Conservation (phyloP, 1,140 invertebrate genomes). For the Cherax destructor region DNA sequence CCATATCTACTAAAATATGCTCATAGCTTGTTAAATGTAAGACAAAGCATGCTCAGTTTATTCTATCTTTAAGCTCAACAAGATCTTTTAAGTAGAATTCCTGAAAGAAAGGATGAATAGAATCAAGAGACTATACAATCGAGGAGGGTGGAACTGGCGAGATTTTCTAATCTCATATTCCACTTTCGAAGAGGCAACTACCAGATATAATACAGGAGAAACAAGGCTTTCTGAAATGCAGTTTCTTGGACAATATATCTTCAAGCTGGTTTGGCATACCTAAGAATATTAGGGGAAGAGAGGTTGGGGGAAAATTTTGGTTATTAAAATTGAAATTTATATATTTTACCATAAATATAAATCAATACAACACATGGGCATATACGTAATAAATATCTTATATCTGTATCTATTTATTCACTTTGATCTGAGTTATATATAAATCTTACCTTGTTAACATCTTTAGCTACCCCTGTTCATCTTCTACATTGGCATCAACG, state of each 20-base stretch:
- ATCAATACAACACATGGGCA: not conserved
- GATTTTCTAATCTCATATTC: not conserved
- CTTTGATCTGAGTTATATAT: no score
- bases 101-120: conserved; percentile 27
- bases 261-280: conserved; percentile 42
- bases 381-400: not conserved
- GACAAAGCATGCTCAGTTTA: conserved; percentile 24
- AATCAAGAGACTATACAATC: conserved; percentile 13
- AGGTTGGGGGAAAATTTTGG: not conserved
- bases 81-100: conserved; percentile 12
- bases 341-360: no score
- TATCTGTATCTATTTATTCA: no score
- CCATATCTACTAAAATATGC: no score
- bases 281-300: no score
- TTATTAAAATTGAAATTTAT: not conserved
- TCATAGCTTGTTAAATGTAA: not conserved
- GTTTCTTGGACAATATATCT: conserved; percentile 15
- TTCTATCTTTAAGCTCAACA: not conserved
- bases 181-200: not conserved
- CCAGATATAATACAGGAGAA: conserved; percentile 12
- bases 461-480: no score
- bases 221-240: not conserved
- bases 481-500: no score
- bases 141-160: not conserved
- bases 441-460: no score